Base-by-base conservation (phyloP, 2,888 invertebrate species). In the Argyra leucocephala region DNA sequence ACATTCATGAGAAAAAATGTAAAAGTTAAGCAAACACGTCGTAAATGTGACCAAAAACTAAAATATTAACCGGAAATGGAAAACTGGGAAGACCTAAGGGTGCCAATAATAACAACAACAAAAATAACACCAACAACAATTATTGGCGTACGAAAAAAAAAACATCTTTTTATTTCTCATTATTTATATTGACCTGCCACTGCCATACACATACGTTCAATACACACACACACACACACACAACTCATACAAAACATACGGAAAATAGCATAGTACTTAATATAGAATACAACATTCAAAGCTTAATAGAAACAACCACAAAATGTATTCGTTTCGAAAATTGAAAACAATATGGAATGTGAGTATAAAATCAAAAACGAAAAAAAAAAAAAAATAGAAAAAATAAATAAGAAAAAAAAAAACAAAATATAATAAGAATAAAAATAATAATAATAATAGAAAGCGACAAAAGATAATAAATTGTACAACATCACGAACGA, bases 401-500 rank as follows among this genome's bases (percentile, higher is more conserved):
- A 10, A 12, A 9, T 5, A 37, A 15, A 37, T 3, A n/a, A 2
- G 48, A 48, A 48, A n/a, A 48, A 12, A 48, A 48, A 15, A 15
- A 48, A 15, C 1, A 18, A 48, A 48, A 48, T 3, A 48, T 48
- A 48, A 48, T 18, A 48, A 48, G 18, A 48, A 18, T 9, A 5
- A 15, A 6, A 37, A 6, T 9, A 37, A 15, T 37, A 48, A n/a
- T 18, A 48, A 48, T 18, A 48, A 48, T n/a, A 48, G 18, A 48
- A 48, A 18, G n/a, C 31, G 48, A 48, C n/a, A 48, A 2, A 48
- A 48, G n/a, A 48, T n/a, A 48, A 48, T 48, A 48, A 48, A 48
- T 48, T 48, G 48, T 48, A 48, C 48, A 48, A 48, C 48, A 48
- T 48, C 48, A 48, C 48, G 48, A 48, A 48, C 48, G 48, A 48